Conservation (phyloP, 2,888 invertebrate species). For the Drosophila borealis region DNA sequence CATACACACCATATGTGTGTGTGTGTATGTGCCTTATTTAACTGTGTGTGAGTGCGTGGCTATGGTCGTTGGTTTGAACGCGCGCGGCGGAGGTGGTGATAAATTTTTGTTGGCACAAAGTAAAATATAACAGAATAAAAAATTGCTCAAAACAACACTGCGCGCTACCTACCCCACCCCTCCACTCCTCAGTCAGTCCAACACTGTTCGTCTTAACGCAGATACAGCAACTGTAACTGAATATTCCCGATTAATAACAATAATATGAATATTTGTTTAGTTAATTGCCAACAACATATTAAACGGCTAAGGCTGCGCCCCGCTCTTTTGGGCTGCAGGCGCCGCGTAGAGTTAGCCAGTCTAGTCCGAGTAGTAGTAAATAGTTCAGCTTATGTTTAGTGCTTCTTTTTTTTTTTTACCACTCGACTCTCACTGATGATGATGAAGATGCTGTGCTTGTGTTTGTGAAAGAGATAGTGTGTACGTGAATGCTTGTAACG, state of each 20-base stretch:
- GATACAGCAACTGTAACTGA: constrained; percentile 24
- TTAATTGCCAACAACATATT: constrained; percentile 41
- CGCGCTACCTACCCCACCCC: constrained; percentile 32
- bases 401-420: constrained; percentile 22
- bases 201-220: constrained; percentile 15
- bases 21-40: constrained; percentile 21
- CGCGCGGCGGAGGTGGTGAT: constrained; percentile 60
- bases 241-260: constrained; percentile 27
- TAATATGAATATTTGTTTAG: constrained; percentile 28
- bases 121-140: constrained; percentile 71
- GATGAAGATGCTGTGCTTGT: constrained; percentile 37
- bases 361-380: constrained; percentile 24
- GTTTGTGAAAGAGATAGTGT: constrained; percentile 3
- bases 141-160: constrained; percentile 46
- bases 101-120: constrained; percentile 77
- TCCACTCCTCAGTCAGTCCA: neutral
- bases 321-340: neutral
- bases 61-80: constrained; percentile 32
- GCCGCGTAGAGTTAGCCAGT: neutral
- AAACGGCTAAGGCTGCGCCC: constrained; percentile 17
- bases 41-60: constrained; percentile 48
- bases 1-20: constrained; percentile 6
- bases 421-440: constrained; percentile 34
- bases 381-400: constrained; percentile 29
- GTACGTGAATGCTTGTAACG: constrained; percentile 10